phyloP scores from a whole-genome alignment of 37 sponge, comb jelly and placozoan genomes.

The Ianthella basta region DNA sequence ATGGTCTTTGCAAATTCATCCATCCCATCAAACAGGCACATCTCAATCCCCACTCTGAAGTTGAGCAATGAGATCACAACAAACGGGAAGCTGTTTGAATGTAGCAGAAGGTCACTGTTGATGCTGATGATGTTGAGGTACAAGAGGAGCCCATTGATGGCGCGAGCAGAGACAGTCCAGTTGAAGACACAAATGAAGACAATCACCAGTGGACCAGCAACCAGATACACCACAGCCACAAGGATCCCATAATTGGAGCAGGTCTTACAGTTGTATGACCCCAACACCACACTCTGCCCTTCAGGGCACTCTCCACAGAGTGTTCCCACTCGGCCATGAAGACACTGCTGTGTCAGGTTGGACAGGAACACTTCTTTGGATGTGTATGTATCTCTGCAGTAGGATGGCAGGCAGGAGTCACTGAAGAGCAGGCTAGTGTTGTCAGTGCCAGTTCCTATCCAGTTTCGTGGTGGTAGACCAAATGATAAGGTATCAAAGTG shows the following conservation, averaged over 20 bases:
- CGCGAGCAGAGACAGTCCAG: slow-evolving; percentile 33
- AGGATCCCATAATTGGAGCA: slow-evolving; percentile 25
- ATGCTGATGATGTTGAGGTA: slow-evolving; percentile 50
- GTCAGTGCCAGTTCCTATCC: no score
- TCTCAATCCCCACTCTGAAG: slow-evolving; percentile 37
- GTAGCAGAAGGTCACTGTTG: slow-evolving; percentile 4
- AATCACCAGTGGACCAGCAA: slow-evolving; percentile 34
- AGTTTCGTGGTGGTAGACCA: not conserved
- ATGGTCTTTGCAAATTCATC: slow-evolving; percentile 34
- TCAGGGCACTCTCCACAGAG: slow-evolving; percentile 46
- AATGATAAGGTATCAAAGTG: not conserved
- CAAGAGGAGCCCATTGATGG: slow-evolving; percentile 47
- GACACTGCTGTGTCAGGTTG: no score
- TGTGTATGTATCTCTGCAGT: no score
- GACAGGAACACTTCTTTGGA: no score
- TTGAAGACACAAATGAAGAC: slow-evolving; percentile 22
- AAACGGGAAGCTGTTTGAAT: not conserved
- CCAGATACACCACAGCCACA: slow-evolving; percentile 10
- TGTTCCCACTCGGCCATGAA: slow-evolving; percentile 26
- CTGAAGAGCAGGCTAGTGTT: no score
- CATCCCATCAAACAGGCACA: slow-evolving; percentile 44
- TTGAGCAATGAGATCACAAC: slow-evolving; percentile 35
- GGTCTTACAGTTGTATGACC: slow-evolving; percentile 26
- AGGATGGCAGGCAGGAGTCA: no score
- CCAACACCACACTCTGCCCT: slow-evolving; percentile 32